Percentiles rank a stretch among this genome's conserved stretches.
phyloP scores from a whole-genome alignment of 2,888 invertebrate genomes.

The Bombyx huttoni region DNA sequence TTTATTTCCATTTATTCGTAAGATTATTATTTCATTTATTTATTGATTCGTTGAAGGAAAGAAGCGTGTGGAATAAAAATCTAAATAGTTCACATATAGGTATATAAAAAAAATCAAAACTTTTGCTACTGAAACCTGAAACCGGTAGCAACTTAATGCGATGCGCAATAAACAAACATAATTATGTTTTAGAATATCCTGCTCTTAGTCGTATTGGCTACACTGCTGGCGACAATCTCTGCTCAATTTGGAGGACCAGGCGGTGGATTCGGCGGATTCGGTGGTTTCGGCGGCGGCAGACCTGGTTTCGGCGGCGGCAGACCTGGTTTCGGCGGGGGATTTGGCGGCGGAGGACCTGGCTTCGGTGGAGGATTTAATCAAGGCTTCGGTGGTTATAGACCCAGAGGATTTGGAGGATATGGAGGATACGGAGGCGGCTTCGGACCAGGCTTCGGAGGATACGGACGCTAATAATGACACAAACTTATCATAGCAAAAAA shows the following conservation, averaged over 20 bases:
- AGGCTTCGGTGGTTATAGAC: slow-evolving; percentile 1
- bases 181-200: slow-evolving; percentile 5
- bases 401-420: slow-evolving; percentile 5
- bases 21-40: no score
- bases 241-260: slow-evolving; percentile 1
- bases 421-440: slow-evolving; percentile 11
- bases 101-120: no score
- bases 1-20: no score
- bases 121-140: no score
- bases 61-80: no score
- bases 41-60: no score
- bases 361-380: neutral
- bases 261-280: neutral
- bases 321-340: slow-evolving; percentile 1
- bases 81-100: no score
- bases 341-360: neutral
- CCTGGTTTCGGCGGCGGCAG: neutral
- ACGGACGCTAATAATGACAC: slow-evolving; percentile 2
- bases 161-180: neutral
- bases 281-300: neutral
- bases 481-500: slow-evolving; percentile 4
- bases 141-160: no score
- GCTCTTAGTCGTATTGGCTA: neutral
- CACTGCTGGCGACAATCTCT: neutral
- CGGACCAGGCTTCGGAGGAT: slow-evolving; percentile 7